A percentile compares a stretch with the other conserved stretches of the same genome.
phyloP scores from a whole-genome alignment of 2,113 vertebrate genomes.

The Sula dactylatra region DNA sequence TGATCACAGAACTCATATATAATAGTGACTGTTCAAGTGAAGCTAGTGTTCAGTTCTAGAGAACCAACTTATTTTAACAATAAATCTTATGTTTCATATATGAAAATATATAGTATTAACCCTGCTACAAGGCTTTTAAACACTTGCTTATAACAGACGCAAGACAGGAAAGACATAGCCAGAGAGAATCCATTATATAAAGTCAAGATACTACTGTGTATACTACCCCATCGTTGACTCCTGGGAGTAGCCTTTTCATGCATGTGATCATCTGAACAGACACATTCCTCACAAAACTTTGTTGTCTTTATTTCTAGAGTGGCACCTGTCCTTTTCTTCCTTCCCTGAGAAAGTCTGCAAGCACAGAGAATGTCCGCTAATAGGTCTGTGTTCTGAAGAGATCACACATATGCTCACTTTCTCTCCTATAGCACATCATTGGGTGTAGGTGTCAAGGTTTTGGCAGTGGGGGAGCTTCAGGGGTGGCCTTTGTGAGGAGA shows the following conservation, averaged over 20 bases:
- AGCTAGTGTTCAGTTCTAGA: not conserved
- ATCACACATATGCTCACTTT: not conserved
- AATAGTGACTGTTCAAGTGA: not conserved
- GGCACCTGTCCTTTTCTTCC: not conserved
- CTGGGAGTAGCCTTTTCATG: not conserved
- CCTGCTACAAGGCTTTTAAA: not conserved
- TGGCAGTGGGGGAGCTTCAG: not conserved
- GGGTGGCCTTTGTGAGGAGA: not conserved
- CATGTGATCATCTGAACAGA: not conserved
- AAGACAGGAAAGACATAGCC: not conserved
- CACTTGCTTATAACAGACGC: not conserved
- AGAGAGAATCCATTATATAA: not conserved
- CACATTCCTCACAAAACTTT: not conserved
- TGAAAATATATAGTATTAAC: not conserved
- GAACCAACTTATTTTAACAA: not conserved
- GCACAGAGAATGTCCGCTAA: not conserved
- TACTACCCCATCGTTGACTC: not conserved
- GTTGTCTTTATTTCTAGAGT: not conserved
- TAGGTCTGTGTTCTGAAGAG: not conserved
- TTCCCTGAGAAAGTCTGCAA: not conserved
- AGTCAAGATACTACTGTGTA: not conserved
- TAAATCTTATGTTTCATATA: not conserved
- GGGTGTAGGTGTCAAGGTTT: not conserved
- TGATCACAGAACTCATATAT: not conserved
- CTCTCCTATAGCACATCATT: not conserved